Percentiles rank a stretch among this genome's conserved stretches.
Conservation (phyloP, 2,797 vertebrate species). For the Thalassophryne amazonica region DNA sequence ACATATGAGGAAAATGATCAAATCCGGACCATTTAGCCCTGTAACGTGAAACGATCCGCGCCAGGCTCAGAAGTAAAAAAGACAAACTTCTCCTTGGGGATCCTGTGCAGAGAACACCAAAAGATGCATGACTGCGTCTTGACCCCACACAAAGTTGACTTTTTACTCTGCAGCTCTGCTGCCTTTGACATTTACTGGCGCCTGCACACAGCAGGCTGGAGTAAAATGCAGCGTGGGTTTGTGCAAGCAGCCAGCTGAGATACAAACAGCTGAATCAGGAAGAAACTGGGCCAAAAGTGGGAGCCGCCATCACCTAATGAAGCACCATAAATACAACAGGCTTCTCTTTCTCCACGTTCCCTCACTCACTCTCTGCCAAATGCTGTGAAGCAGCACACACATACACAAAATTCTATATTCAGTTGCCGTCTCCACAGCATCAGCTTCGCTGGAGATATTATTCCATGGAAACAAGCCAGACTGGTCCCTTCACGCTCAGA, state of each 20-base stretch:
- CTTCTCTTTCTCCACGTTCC: not conserved
- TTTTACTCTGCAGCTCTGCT: too few relatives aligned
- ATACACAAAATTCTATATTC: not conserved
- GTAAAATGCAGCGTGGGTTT: not conserved
- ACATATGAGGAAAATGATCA: too few relatives aligned
- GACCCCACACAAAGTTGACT: too few relatives aligned
- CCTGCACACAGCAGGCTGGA: conserved; percentile 1
- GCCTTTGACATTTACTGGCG: too few relatives aligned
- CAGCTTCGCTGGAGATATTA: conserved; percentile 10
- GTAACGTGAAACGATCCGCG: too few relatives aligned
- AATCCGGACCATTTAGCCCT: too few relatives aligned
- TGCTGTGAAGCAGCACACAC: not conserved
- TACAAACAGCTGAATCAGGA: conserved; percentile 46
- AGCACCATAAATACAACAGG: conserved; percentile 20
- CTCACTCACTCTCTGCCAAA: not conserved
- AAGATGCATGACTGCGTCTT: too few relatives aligned
- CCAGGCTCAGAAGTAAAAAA: too few relatives aligned
- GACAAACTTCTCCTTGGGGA: too few relatives aligned
- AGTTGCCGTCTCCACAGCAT: conserved; percentile 7
- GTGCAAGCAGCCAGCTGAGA: not conserved
- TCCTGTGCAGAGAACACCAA: too few relatives aligned
- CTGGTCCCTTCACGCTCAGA: conserved; percentile 7
- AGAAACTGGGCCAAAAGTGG: conserved; percentile 31
- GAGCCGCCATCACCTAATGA: conserved; percentile 27
- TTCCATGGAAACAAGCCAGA: conserved; percentile 20